Conservation (phyloP, 2,113 vertebrate genomes). For the Crotalus helleri region DNA sequence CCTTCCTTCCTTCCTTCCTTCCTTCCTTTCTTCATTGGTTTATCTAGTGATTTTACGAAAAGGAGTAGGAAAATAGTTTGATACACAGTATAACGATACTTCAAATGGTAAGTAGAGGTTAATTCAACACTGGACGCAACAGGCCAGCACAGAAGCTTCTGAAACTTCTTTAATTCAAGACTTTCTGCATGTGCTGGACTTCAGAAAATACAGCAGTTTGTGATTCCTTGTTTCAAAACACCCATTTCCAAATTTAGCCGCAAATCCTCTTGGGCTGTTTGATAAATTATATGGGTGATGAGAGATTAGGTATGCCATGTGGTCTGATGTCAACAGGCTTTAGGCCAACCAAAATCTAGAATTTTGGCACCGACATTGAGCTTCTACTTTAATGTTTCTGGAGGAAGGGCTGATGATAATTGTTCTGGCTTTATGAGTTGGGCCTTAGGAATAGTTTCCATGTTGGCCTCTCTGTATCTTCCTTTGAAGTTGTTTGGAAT, state of each 20-base stretch:
- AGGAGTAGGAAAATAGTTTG: not conserved
- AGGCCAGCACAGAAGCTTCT: not conserved
- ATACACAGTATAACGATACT: not conserved
- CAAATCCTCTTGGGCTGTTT: not conserved
- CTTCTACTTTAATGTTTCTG: conserved; percentile 11
- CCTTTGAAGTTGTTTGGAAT: conserved; percentile 69
- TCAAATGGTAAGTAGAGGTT: not conserved
- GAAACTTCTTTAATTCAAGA: not conserved
- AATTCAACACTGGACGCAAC: not conserved
- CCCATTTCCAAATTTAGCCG: not conserved
- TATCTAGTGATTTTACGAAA: not conserved
- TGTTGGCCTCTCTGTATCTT: conserved; percentile 35
- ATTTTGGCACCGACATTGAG: conserved; percentile 2
- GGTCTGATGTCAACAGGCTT: accelerated
- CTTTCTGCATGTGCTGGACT: not conserved
- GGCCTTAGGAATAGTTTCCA: conserved; percentile 45
- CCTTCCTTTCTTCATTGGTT: not conserved
- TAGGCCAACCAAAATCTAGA: not conserved
- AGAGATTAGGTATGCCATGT: not conserved
- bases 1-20: not conserved
- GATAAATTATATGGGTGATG: not conserved
- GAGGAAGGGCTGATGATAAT: not conserved
- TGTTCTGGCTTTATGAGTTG: not conserved
- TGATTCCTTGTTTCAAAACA: not conserved
- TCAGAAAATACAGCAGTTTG: not conserved